Percentiles rank a stretch among this genome's conserved stretches.
These are phyloP conservation scores for Phymorhynchus buccinoides DNA, from an alignment of 1,140 invertebrate species.

Conservation along the genomic window DNA sequence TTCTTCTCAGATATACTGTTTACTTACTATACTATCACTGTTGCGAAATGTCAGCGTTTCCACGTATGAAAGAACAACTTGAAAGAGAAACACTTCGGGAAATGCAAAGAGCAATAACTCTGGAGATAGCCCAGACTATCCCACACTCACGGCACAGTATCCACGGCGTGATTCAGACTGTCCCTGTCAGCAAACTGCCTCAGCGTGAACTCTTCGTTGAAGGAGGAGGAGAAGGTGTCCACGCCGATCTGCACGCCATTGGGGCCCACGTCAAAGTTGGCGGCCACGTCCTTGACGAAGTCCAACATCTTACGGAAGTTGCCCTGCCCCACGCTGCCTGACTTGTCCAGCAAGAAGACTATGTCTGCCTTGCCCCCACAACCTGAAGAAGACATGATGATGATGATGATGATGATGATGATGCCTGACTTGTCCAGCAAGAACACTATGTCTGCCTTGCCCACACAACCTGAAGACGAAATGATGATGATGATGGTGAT, in stretches of 20 bases:
- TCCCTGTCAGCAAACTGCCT: slow-evolving; percentile 48
- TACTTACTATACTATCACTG: too few relatives aligned
- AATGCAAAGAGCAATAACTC: too few relatives aligned
- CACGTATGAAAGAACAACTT: too few relatives aligned
- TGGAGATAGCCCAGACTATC: too few relatives aligned
- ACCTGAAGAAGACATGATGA: slow-evolving; percentile 37
- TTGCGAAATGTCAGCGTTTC: too few relatives aligned
- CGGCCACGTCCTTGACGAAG: slow-evolving; percentile 51
- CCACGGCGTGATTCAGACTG: slow-evolving; percentile 50
- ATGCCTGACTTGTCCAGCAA: too few relatives aligned
- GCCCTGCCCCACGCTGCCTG: slow-evolving; percentile 54
- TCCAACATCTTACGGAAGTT: slow-evolving; percentile 60
- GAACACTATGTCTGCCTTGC: too few relatives aligned
- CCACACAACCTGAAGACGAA: too few relatives aligned
- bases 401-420: not conserved
- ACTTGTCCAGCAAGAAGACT: slow-evolving; percentile 62
- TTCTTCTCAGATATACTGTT: too few relatives aligned
- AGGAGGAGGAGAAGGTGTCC: slow-evolving; percentile 52
- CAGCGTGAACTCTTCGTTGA: slow-evolving; percentile 58
- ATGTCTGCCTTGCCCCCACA: slow-evolving; percentile 61
- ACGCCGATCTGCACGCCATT: slow-evolving; percentile 58
- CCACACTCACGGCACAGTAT: slow-evolving; percentile 42
- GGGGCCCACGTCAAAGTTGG: slow-evolving; percentile 53
- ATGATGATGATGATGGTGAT: too few relatives aligned
- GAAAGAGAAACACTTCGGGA: too few relatives aligned